Base-by-base conservation (phyloP, 2,797 vertebrate species). In the Discoglossus pictus region DNA sequence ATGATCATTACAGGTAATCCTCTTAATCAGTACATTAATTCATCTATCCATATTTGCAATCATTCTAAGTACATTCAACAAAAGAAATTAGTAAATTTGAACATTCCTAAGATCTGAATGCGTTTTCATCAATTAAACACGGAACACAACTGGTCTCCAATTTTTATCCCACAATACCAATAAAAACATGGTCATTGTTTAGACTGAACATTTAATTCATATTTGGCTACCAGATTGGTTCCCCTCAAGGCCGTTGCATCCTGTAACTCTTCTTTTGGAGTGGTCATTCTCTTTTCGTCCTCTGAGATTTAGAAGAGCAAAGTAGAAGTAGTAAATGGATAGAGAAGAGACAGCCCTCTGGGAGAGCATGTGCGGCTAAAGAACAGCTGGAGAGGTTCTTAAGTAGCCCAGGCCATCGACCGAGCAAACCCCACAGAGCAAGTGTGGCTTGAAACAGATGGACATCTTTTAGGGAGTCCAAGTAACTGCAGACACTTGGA, bases 381-480 rank as follows among this genome's bases (percentile, higher is more conserved):
- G 43, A 20, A 67, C 65, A 68, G 38, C 55, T 61, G 65, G 55
- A 13, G 38, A 59, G 34, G 13, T 39, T 54, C 39, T 52, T 58
- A 60, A 40, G 39, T 53, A 61, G 18, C 27, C 35, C 11, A 17
- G 48, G 39, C 39, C 47, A 36, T 20, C 24, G 25, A 53, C 48
- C 18, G 21, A 51, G n/a, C n/a, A 60, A 50, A 59, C 17, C 23
- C 38, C 16, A 43, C 23, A 59, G 40, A 55, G 20, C 51, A 39
- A 31, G 24, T 17, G 25, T 44, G 38, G 16, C 36, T 38, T 34
- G 31, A n/a, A 69, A 60, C 66, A 69, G 56, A 47, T 61, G 66
- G 39, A 54, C 9, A 9, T 18, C 16, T 69, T 25, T 35, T 46
- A 38, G 48, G 31, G 35, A 20, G 46, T 46, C 47, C 56, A 44